A percentile compares a stretch with the other conserved stretches of the same genome.
phyloP scores from a whole-genome alignment of 2,113 vertebrate genomes.

The Puffinus mauretanicus region DNA sequence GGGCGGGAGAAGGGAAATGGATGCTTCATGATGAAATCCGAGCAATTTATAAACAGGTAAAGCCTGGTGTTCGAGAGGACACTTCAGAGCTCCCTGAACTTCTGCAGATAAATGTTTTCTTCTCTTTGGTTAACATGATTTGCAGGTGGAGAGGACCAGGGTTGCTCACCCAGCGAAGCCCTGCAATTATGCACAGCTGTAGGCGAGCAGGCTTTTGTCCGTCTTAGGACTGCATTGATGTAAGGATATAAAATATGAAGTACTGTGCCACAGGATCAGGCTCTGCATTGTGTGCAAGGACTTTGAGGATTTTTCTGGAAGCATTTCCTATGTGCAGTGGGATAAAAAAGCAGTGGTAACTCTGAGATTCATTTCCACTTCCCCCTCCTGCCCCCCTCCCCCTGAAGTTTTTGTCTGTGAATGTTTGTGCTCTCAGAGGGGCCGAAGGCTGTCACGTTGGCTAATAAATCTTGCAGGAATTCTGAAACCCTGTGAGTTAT shows the following conservation, averaged over 20 bases:
- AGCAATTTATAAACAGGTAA: neutral
- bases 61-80: neutral
- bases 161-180: neutral
- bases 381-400: too few species aligned
- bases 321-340: neutral
- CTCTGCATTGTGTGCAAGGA: neutral
- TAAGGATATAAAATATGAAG: conserved; percentile 37
- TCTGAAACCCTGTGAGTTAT: neutral
- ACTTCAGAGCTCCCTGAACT: neutral
- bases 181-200: neutral
- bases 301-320: conserved; percentile 10
- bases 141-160: neutral
- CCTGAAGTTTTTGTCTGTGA: neutral
- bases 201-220: neutral
- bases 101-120: neutral
- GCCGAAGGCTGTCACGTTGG: neutral
- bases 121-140: neutral
- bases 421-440: neutral
- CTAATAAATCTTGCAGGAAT: neutral
- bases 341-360: neutral
- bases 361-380: neutral
- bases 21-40: neutral
- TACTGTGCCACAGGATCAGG: neutral
- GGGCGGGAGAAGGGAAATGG: neutral
- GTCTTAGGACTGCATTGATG: neutral